Evolutionary conservation across 2,888 invertebrate species (phyloP).

Genomic region (Pandemis cinnamomeana): DNA sequence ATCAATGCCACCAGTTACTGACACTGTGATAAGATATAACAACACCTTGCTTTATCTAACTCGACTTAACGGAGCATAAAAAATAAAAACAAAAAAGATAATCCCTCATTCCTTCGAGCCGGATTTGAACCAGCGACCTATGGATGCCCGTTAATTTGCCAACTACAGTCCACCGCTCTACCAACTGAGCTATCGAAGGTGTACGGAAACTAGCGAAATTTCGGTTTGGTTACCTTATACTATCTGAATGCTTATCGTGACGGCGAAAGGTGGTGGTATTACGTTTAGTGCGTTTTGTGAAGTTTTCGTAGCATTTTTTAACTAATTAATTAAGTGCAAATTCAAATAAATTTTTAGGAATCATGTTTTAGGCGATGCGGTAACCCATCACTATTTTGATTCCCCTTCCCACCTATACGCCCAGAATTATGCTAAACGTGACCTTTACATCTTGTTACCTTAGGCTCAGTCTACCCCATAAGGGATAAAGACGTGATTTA

Average conservation of each 20-base stretch:
- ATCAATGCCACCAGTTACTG: background rate
- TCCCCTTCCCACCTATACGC: no score
- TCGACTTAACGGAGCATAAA: background rate
- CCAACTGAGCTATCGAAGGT: conserved; percentile 85
- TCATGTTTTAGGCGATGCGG: no score
- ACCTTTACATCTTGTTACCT: no score
- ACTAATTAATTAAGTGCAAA: no score
- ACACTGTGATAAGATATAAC: conserved; percentile 6
- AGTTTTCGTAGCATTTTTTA: no score
- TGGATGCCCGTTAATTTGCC: conserved; percentile 63
- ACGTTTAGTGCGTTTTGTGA: background rate
- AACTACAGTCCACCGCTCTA: conserved; percentile 84
- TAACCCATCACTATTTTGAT: no score
- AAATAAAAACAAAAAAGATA: conserved; percentile 27
- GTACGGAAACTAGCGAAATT: conserved; percentile 23
- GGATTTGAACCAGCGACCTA: conserved; percentile 86
- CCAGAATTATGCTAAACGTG: no score
- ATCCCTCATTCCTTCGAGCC: conserved; percentile 77
- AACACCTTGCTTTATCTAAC: background rate
- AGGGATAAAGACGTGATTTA: no score
- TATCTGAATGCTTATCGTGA: conserved; percentile 1
- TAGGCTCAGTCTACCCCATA: no score
- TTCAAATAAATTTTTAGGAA: no score
- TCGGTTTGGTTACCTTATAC: conserved; percentile 26
- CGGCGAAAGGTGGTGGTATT: background rate